A percentile compares a stretch with the other conserved stretches of the same genome.
Conservation (phyloP, 2,797 vertebrate genomes). For the Pempheris klunzingeri region DNA sequence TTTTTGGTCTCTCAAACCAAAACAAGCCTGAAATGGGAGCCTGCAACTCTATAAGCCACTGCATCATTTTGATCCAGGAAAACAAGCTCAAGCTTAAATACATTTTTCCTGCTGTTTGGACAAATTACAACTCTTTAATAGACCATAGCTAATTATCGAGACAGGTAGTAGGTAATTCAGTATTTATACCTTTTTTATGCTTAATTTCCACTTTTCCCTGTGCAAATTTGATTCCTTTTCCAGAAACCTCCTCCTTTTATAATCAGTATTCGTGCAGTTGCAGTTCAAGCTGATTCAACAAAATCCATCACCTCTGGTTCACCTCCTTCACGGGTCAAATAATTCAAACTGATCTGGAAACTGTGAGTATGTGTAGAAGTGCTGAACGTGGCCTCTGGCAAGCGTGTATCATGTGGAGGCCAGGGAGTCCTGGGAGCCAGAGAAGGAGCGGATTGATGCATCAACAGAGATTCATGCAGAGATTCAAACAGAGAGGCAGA, state of each 20-base stretch:
- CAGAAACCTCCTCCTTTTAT: background rate
- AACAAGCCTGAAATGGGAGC: constrained; percentile 31
- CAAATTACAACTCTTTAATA: background rate
- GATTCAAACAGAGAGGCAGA: constrained; percentile 37
- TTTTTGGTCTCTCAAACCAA: constrained; percentile 37
- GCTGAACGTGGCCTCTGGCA: constrained; percentile 18
- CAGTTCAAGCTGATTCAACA: constrained; percentile 16
- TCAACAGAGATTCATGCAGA: constrained; percentile 44
- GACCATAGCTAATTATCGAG: background rate
- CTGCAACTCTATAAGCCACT: constrained; percentile 1
- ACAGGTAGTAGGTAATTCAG: no score
- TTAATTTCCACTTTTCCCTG: background rate
- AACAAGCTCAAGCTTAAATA: background rate
- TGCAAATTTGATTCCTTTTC: background rate
- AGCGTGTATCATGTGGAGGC: constrained; percentile 10
- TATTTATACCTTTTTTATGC: background rate
- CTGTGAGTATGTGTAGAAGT: constrained; percentile 13
- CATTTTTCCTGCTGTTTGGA: background rate
- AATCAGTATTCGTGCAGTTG: background rate
- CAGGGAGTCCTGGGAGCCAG: constrained; percentile 29
- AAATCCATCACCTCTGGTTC: background rate
- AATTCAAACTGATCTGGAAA: constrained; percentile 35
- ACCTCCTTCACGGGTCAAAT: constrained; percentile 15
- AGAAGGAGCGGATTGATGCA: constrained; percentile 7
- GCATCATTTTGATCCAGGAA: constrained; percentile 16